These are phyloP conservation scores for Cantharis rustica DNA, from an alignment of 2,888 invertebrate genomes.

Conservation along the genomic window DNA sequence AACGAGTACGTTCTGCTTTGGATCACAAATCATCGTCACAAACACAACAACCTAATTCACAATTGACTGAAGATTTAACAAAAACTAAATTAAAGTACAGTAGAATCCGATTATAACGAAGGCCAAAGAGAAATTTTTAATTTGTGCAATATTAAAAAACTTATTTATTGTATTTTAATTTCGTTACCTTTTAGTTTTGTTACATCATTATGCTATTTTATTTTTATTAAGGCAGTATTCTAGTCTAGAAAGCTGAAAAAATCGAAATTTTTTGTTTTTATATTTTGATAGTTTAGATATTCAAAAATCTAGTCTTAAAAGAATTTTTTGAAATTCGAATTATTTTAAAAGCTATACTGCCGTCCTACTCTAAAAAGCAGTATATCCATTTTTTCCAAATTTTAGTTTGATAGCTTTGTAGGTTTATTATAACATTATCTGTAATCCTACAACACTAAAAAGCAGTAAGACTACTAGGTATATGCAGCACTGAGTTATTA, in stretches of 20 bases:
- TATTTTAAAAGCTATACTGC: not conserved
- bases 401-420: not conserved
- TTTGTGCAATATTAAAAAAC: too few relatives aligned
- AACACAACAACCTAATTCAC: not conserved
- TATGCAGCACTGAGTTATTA: not conserved
- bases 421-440: not conserved
- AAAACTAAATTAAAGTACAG: not conserved
- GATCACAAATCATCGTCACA: not conserved
- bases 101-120: too few relatives aligned
- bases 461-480: not conserved
- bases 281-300: too few relatives aligned
- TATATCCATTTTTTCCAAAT: not conserved
- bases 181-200: too few relatives aligned
- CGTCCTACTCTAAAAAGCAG: not conserved
- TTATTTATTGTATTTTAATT: too few relatives aligned
- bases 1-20: constrained; percentile 12
- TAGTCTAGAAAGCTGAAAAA: too few relatives aligned
- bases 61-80: not conserved
- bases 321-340: too few relatives aligned
- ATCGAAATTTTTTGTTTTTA: too few relatives aligned
- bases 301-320: too few relatives aligned
- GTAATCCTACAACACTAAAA: not conserved
- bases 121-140: too few relatives aligned
- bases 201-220: too few relatives aligned
- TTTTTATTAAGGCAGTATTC: too few relatives aligned